phyloP scores from a whole-genome alignment of 1,140 invertebrate species.

The Prorops nasuta region DNA sequence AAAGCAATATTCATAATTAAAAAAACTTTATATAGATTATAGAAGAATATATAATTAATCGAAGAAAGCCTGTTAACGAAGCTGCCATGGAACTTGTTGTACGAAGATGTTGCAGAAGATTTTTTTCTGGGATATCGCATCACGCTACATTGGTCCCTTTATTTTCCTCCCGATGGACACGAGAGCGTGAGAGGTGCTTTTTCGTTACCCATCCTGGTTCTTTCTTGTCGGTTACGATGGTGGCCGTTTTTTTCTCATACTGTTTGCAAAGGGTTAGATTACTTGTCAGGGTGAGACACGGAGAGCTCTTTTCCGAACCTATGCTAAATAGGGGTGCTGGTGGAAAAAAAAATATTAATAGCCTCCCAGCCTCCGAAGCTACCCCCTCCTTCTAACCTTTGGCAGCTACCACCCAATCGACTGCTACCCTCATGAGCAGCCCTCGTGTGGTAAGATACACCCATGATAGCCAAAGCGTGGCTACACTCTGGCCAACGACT shows the following conservation, averaged over 20 bases:
- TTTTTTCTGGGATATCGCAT: too few relatives aligned
- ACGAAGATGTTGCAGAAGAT: too few relatives aligned
- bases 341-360: constrained; percentile 51
- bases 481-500: constrained; percentile 22
- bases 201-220: constrained; percentile 6
- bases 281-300: constrained; percentile 17
- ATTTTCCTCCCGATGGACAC: too few relatives aligned
- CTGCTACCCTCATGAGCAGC: constrained; percentile 23
- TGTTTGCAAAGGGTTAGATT: constrained; percentile 39
- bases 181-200: constrained; percentile 16
- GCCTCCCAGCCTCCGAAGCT: constrained; percentile 47
- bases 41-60: too few relatives aligned
- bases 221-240: constrained; percentile 11
- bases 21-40: too few relatives aligned
- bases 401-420: constrained; percentile 4
- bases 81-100: too few relatives aligned
- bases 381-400: constrained; percentile 21
- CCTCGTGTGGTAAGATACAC: constrained; percentile 46
- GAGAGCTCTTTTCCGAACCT: constrained; percentile 27
- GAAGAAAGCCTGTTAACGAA: too few relatives aligned
- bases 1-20: too few relatives aligned
- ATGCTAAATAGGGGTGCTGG: constrained; percentile 52
- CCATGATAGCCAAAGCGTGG: constrained; percentile 38
- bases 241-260: constrained; percentile 29
- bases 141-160: too few relatives aligned